phyloP scores from a whole-genome alignment of 2,113 vertebrate species.

The Isichthys henryi region DNA sequence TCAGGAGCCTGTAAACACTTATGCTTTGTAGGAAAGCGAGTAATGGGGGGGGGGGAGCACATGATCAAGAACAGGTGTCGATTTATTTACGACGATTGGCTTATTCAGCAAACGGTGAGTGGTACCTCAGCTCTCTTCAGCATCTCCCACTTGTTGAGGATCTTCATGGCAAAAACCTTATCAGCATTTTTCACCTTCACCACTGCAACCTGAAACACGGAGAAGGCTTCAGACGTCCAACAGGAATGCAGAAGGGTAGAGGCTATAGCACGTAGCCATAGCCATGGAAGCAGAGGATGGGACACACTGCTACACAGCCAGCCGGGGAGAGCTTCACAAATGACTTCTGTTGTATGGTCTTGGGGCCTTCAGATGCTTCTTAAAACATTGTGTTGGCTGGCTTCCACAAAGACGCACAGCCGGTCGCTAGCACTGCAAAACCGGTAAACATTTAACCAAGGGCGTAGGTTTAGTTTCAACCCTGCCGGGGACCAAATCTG shows the following conservation, averaged over 20 bases:
- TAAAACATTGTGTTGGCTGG: not conserved
- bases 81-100: not conserved
- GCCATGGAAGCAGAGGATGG: not conserved
- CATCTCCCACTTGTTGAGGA: constrained; percentile 99
- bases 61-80: not conserved
- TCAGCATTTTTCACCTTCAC: constrained; percentile 93
- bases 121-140: constrained; percentile 94
- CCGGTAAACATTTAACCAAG: not conserved
- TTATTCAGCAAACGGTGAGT: not conserved
- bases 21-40: no score
- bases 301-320: not conserved
- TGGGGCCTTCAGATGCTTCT: not conserved
- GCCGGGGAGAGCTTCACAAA: not conserved
- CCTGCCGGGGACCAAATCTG: not conserved
- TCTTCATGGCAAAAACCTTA: constrained; percentile 98
- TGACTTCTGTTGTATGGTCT: not conserved
- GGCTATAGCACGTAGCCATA: not conserved
- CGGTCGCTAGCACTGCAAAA: not conserved
- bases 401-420: not conserved
- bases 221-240: constrained; percentile 21
- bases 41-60: not conserved
- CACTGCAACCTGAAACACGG: constrained; percentile 82
- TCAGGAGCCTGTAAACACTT: not conserved
- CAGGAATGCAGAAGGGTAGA: not conserved
- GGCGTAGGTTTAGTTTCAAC: not conserved